Evolutionary conservation across 2,797 vertebrate genomes (phyloP), one percentile per base, ranked within the genome.

Genomic region (Knipowitschia caucasica): DNA sequence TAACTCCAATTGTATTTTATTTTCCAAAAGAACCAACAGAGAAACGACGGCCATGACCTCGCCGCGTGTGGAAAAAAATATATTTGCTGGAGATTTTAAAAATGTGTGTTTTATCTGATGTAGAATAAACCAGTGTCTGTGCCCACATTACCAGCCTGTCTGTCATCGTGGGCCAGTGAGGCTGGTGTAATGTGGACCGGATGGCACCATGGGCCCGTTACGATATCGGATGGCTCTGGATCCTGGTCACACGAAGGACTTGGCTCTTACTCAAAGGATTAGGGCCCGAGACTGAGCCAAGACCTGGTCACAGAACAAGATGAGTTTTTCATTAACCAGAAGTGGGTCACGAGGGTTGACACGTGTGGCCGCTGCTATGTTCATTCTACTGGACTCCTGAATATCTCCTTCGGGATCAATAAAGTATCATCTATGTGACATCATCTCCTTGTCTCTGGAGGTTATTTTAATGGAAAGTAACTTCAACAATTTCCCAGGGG

Each of bases 221-320:
- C 49, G 38, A 36, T 76, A 72, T 79, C 67, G 52, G 65, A 58
- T 77, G 64, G 61, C 64, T 20, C 45, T 18, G 57, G 35, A 42
- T 27, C 6, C 26, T 33, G 44, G 30, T 64, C 59, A 56, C 62
- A 45, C 14, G 46, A 34, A 25, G 34, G 45, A 55, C 35, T 53
- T 36, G 53, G 50, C 56, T 64, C 58, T 20, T 36, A 50, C 59
- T 57, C 53, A 47, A 47, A 47, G 45, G 45, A 47, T 31, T 47
- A 47, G 14, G 27, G 11, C 5, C 10, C 4, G 49, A 36, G 8
- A 8, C 34, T 11, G 49, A 36, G 57, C 47, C 43, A 60, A 54
- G 36, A 23, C 6, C 20, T n/a, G 23, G 21, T n/a, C 40, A n/a
- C n/a, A n/a, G 12, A 43, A 39, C 25, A 21, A 3, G 1, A 56